Evolutionary conservation across 2,888 invertebrate genomes (phyloP), one percentile per base, ranked within the genome.

Genomic region (Eurytoma californica): DNA sequence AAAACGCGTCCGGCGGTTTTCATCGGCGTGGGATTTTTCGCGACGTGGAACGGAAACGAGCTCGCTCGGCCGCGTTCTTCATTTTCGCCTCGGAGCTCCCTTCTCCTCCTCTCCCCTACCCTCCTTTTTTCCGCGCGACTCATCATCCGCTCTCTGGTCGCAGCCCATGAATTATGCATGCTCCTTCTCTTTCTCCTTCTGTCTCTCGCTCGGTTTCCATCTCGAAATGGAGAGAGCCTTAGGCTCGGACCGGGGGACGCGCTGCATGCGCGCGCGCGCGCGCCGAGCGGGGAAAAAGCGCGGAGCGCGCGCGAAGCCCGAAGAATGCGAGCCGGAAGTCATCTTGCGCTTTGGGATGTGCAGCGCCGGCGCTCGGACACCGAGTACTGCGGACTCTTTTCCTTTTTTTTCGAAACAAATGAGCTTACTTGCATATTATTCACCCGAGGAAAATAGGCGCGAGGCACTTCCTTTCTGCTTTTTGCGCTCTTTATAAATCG

Each of bases 81-180:
- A 73, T 77, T 79, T 76, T 80, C 66, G 66, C 53, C 61, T 76
- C 70, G 0, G 39, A 39, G 39, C 39, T 5, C 39, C 39, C n/a
- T n/a, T n/a, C 39, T 39, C 39, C 39, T 39, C 39, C 7, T 39
- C 4, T 39, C 39, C 39, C 39, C 30, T 2, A 39, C 39, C 7
- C 39, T 39, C 39, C 39, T 39, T 39, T 39, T 39, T 39, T 39
- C 70, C 57, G 68, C 55, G 53, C 76, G 72, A 66, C 77, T 77
- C 77, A 72, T 77, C 77, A 67, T 67, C 77, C 67, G 58, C 67
- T 60, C 73, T 81, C 74, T 72, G 58, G 77, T 81, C 66, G 68
- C 74, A 51, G 63, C 47, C 72, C 72, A 80, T 79, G 77, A 72
- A 82, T 82, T 79, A 81, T 77, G 60, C 72, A 78, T 73, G 61